A percentile compares a stretch with the other conserved stretches of the same genome.
Evolutionary conservation across 1,140 invertebrate genomes (phyloP).

Genomic region (Drosophila subobscura): DNA sequence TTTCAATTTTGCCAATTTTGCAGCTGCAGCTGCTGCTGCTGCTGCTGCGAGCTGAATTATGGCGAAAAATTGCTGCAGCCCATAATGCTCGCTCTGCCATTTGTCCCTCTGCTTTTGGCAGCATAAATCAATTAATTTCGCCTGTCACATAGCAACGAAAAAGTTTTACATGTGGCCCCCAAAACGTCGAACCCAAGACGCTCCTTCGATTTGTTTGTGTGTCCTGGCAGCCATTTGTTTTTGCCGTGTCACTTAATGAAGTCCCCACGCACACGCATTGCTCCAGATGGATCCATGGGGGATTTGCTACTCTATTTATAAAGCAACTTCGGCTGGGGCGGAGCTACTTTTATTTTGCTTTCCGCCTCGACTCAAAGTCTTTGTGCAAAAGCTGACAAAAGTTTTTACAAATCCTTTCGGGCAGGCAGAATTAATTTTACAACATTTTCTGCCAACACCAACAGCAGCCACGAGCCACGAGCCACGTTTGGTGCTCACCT

Average conservation of each 20-base stretch:
- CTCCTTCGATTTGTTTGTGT: slow-evolving; percentile 26
- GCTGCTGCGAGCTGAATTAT: slow-evolving; percentile 51
- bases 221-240: slow-evolving; percentile 56
- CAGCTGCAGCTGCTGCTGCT: slow-evolving; percentile 56
- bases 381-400: slow-evolving; percentile 31
- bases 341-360: slow-evolving; percentile 16
- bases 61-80: slow-evolving; percentile 65
- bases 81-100: background rate
- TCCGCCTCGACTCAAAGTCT: background rate
- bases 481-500: slow-evolving; percentile 20
- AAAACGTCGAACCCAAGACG: slow-evolving; percentile 38
- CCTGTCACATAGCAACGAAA: slow-evolving; percentile 63
- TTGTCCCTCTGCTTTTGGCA: slow-evolving; percentile 21
- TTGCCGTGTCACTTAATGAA: slow-evolving; percentile 58
- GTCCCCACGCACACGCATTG: slow-evolving; percentile 28
- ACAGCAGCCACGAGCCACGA: no score
- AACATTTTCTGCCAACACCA: background rate
- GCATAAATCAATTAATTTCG: slow-evolving; percentile 77
- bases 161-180: slow-evolving; percentile 34
- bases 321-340: slow-evolving; percentile 4
- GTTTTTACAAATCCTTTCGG: slow-evolving; percentile 31
- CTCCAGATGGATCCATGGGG: slow-evolving; percentile 18
- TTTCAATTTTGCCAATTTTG: slow-evolving; percentile 33
- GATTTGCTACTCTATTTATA: slow-evolving; percentile 50
- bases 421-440: slow-evolving; percentile 39